Percentiles rank a stretch among this genome's conserved stretches.
Conservation (phyloP, 2,888 invertebrate species). For the Alsophila aescularia region DNA sequence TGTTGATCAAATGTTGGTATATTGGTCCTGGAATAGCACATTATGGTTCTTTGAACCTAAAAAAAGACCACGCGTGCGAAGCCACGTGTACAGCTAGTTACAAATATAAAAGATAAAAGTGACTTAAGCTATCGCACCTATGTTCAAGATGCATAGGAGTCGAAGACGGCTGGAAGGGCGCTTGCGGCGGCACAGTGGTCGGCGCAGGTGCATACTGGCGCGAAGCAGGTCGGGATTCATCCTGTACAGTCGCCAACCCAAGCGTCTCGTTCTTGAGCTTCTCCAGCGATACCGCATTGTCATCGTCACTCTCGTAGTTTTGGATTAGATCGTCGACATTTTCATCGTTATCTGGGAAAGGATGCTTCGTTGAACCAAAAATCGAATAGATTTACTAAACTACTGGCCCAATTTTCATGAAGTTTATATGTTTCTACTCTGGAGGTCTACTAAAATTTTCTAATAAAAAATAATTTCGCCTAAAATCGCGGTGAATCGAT, state of each 20-base stretch:
- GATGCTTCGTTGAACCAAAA: not conserved
- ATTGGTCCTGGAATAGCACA: no score
- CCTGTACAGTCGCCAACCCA: slow-evolving; percentile 53
- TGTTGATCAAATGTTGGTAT: no score
- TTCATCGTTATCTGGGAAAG: slow-evolving; percentile 63
- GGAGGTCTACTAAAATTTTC: no score
- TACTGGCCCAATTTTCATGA: no score
- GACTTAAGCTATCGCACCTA: slow-evolving; percentile 82
- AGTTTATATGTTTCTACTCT: no score
- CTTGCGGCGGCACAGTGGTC: slow-evolving; percentile 86
- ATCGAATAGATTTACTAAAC: no score
- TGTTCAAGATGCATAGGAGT: slow-evolving; percentile 93
- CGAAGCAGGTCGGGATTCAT: slow-evolving; percentile 61
- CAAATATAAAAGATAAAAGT: no score
- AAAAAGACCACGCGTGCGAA: no score
- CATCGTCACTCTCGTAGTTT: slow-evolving; percentile 87
- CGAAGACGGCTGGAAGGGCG: slow-evolving; percentile 95
- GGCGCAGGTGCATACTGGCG: slow-evolving; percentile 54
- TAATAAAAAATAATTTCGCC: no score
- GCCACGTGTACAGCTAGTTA: no score
- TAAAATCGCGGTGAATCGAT: no score
- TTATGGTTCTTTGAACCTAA: no score
- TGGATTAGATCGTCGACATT: slow-evolving; percentile 66
- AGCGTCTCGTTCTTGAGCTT: slow-evolving; percentile 88
- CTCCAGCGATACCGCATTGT: slow-evolving; percentile 89